Evolutionary conservation across 2,888 invertebrate species (phyloP), one percentile per base, ranked within the genome.

Genomic region (Idaea aversata): DNA sequence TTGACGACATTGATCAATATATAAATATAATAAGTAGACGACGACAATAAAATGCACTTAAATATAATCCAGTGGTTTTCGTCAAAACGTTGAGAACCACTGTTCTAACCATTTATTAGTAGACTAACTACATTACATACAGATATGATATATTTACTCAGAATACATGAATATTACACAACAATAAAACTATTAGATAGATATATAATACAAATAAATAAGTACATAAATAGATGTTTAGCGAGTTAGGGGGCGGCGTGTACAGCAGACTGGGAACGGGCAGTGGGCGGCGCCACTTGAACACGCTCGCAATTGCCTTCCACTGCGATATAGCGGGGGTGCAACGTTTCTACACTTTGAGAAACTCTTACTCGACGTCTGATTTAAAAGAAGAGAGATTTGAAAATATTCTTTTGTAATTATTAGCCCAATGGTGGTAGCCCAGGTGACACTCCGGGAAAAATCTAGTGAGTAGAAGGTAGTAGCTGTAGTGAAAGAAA

Each of bases 221-320:
- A 35, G 61, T 63, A 65, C 60, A 67, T 66, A 70, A n/a, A 66
- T 59, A 72, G 62, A 72, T 10, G 65, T 62, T 64, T 36, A 64
- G 62, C 66, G 65, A 67, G 68, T 59, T 69, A 67, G 62, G n/a
- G 66, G 67, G 64, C 61, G 64, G 57, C 69, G 72, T 75, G 73
- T 70, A 70, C 63, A 74, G 80, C 77, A 71, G 47, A 70, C 75
- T 70, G 77, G 71, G 80, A 79, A 77, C 81, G 80, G 72, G 77
- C 73, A 77, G 80, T 78, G 75, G 81, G 68, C 70, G 77, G 68
- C 71, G 79, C 82, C 87, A 83, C 88, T 85, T 77, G 76, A 85
- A 89, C 89, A 89, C 89, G 89, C 88, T 83, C 88, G 78, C 85
- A 74, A 80, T 80, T 80, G 84, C 83, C 79, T 74, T 71, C 75